Percentiles rank a stretch among this genome's conserved stretches.
Evolutionary conservation across 2,888 invertebrate species (phyloP).

Genomic region (Lycocerus yunnanus): DNA sequence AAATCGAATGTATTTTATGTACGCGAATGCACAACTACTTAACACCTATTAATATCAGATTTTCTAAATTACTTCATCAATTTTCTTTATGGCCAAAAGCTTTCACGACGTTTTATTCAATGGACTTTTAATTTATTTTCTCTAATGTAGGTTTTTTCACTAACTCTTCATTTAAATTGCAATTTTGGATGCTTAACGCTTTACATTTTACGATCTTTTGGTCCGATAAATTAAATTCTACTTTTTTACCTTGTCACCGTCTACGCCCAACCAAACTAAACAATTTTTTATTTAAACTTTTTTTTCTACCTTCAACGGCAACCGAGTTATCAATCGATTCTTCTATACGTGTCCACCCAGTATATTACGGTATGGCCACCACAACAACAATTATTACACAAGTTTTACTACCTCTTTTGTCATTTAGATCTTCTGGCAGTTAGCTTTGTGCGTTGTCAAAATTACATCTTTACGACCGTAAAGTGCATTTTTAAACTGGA

Average conservation of each 20-base stretch:
- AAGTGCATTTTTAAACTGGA: no score
- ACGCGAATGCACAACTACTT: constrained; percentile 27
- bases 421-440: no score
- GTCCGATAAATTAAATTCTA: background rate
- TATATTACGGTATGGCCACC: no score
- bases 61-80: constrained; percentile 27
- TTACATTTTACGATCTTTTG: background rate
- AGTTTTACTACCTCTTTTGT: no score
- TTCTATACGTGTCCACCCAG: no score
- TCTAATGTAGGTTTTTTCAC: background rate
- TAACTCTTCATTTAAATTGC: background rate
- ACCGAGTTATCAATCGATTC: background rate
- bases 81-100: constrained; percentile 3
- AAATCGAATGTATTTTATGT: constrained; percentile 24
- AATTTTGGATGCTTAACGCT: background rate
- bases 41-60: constrained; percentile 33
- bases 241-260: background rate
- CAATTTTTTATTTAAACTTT: background rate
- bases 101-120: background rate
- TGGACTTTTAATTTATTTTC: background rate
- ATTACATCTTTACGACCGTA: no score
- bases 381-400: no score
- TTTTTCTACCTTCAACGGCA: background rate
- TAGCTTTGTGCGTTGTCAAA: no score
- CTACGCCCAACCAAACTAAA: background rate